Evolutionary conservation across 2,113 vertebrate genomes (phyloP), one percentile per base, ranked within the genome.

Genomic region (Rhinogobius similis): DNA sequence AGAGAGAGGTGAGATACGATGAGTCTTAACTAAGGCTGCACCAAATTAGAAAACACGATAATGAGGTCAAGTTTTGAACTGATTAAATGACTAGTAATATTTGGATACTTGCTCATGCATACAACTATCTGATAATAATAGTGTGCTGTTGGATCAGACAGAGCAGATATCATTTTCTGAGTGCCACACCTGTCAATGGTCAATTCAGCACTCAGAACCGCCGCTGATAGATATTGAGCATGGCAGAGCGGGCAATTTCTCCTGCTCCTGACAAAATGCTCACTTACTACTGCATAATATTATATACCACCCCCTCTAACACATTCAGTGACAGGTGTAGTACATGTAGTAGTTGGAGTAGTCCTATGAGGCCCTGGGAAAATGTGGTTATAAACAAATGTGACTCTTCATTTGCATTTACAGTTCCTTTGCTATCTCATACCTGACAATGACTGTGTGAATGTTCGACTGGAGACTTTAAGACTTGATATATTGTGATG

Each of bases 1-100:
- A 63, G 52, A 72, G 68, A 81, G 86, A 65, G 69, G 77, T 86
- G 70, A 78, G 58, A 77, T 39, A 62, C 41, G 63, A 72, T 79
- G 74, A 77, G 70, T 68, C 74, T 74, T 73, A 71, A 76, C 55
- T 29, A 58, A 29, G 2, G 55, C 2, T 55, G 11, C 52, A 52
- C 9, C 21, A 26, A 26, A 56, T 27, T 56, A 56, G 13, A 9
- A 29, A 29, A 29, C 26, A 58, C 14, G 29, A 55, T 55, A 24
- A 55, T 55, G 2, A 24, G 52, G 23, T 24, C 24, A 21, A 53
- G 5, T 14, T 24, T 55, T 24, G 10, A 26, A 55, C 24, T 55
- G 1, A 26, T 55, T 1, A 23, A 24, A 21, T 21, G n/a, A 10
- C n/a, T 21, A 21, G 50, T 24, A 2, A 24, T 13, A 55, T 55